Evolutionary conservation across 2,888 invertebrate genomes (phyloP), one percentile per base, ranked within the genome.

Genomic region (Siphonodentalium dalli): DNA sequence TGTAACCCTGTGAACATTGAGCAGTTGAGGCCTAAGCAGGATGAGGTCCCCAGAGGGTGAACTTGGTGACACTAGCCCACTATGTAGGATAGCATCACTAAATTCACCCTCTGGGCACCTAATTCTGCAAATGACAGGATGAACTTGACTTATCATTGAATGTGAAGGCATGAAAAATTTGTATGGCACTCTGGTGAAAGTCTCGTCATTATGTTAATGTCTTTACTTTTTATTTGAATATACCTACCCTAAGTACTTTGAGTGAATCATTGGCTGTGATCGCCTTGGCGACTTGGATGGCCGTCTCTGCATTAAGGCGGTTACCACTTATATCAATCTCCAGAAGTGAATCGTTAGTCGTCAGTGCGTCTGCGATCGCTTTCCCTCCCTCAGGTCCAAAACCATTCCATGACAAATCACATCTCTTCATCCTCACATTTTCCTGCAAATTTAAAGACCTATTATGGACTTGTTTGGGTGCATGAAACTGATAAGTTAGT

Each of bases 391-490:
- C 74, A 15, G 66, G 63, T 7, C 77, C 79, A 44, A 81, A 74
- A 0, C 81, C 80, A 63, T 81, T 81, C 77, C 79, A 81, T 21
- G 78, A 68, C 29, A 81, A 61, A 53, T 76, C 71, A 35, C 76
- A 75, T 6, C 61, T 59, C 53, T 78, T 79, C 43, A 81, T 54
- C 11, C 79, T 63, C 9, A 80, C 70, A 53, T 80, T 80, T 54
- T 81, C 81, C 80, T 80, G 55, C 1, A 61, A 58, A 44, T 20
- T 35, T 35, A 41, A 41, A 38, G 37, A 38, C 20, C n/a, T n/a
- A n/a, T n/a, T n/a, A n/a, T n/a, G n/a, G n/a, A n/a, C n/a, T n/a
- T n/a, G n/a, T n/a, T n/a, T n/a, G n/a, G n/a, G n/a, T n/a, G n/a
- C n/a, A n/a, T n/a, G n/a, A n/a, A n/a, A n/a, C n/a, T n/a, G n/a